A percentile compares a stretch with the other conserved stretches of the same genome.
Evolutionary conservation across 2,797 vertebrate genomes (phyloP).

Genomic region (Fundulus diaphanus): DNA sequence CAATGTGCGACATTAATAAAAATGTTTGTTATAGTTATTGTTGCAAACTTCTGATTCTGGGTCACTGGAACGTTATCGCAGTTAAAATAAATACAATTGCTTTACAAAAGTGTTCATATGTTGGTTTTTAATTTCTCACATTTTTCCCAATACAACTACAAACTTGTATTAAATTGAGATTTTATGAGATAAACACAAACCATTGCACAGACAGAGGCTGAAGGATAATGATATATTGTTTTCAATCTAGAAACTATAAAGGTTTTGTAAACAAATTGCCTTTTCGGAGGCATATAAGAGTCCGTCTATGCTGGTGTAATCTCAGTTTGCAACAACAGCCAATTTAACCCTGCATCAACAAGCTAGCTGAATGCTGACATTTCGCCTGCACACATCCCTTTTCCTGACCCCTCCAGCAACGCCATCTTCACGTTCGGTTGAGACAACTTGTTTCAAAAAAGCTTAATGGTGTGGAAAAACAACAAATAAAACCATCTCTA

Average conservation of each 20-base stretch:
- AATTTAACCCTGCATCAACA: not conserved
- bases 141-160: not conserved
- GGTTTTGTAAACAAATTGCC: not conserved
- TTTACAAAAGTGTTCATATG: not conserved
- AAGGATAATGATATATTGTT: not conserved
- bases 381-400: not conserved
- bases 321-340: no score
- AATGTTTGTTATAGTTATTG: not conserved
- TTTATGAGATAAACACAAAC: not conserved
- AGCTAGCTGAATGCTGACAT: not conserved
- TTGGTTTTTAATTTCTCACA: not conserved
- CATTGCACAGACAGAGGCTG: not conserved
- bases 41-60: not conserved
- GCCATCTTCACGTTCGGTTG: not conserved
- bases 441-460: constrained; percentile 32
- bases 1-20: not conserved
- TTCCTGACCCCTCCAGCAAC: not conserved
- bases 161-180: not conserved
- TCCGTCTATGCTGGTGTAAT: no score
- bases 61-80: not conserved
- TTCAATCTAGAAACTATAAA: not conserved
- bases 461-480: constrained; percentile 29
- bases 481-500: constrained; percentile 23
- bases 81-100: not conserved
- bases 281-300: not conserved